Evolutionary conservation across 35 echinoderm and acorn worm genomes (phyloP), one percentile per base, ranked within the genome.

Genomic region (Anneissia japonica): DNA sequence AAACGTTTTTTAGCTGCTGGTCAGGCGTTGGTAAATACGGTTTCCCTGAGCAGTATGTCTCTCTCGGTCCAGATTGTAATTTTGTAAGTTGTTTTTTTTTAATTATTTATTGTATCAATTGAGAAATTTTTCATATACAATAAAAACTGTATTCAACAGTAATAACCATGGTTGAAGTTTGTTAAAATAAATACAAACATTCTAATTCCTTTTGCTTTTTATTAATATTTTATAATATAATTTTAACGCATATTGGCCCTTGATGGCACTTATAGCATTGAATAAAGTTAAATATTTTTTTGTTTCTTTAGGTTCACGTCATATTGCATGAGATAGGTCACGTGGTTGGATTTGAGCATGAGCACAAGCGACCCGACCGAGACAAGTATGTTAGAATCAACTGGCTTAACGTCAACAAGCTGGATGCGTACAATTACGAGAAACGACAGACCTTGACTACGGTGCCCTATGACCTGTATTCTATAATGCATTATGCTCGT

Each of bases 291-390:
- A n/a, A n/a, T n/a, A n/a, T n/a, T n/a, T n/a, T n/a, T n/a, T n/a
- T 64, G 1, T 64, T 23, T 26, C 51, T 16, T 1, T 16, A 64
- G 51, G 51, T 64, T 23, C 51, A 64, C 26, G 51, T 64, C 34
- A 87, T 97, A 34, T 64, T 97, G 21, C 94, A 97, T 39, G 94
- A 97, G 74, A 74, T 97, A 3, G 94, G 94, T 3, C 94, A 97
- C 39, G 91, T 86, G 46, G 77, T 97, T 33, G 94, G 94, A 0
- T 97, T 97, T 83, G 90, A 88, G 94, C 94, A 97, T 84, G 94
- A 97, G 46, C 94, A 97, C 76, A 97, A 82, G 35, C 92, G 94
- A 36, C 91, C 91, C 11, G 94, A 97, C 77, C 83, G 94, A 39
- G 91, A 97, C 43, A 81, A 93, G 17, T 87, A 90, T 45, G 94